Evolutionary conservation across 2,797 vertebrate species (phyloP).

Genomic region (Neosalanx taihuensis): DNA sequence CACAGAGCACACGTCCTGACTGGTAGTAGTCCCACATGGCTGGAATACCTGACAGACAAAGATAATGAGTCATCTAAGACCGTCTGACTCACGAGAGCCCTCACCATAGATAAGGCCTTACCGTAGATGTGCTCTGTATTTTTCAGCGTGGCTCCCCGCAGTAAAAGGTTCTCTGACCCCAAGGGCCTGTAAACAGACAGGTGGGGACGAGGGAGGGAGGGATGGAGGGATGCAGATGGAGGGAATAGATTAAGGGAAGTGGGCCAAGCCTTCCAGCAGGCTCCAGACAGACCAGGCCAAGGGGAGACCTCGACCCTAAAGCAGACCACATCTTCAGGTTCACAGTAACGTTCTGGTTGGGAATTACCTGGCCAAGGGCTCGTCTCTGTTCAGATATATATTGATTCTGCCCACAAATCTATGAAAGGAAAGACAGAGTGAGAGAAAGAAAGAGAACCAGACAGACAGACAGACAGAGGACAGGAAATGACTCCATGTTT

Average conservation of each 20-base stretch:
- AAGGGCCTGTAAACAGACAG: conserved; percentile 76
- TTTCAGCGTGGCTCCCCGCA: conserved; percentile 93
- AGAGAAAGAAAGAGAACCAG: neutral
- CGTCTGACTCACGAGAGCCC: neutral
- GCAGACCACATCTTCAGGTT: conserved; percentile 38
- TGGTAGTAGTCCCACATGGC: no score
- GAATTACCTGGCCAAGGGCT: conserved; percentile 86
- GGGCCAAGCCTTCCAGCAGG: conserved; percentile 6
- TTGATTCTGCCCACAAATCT: conserved; percentile 96
- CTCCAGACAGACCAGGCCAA: neutral
- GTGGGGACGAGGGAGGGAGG: neutral
- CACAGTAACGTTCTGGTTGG: conserved; percentile 37
- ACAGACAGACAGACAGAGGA: conserved; percentile 22
- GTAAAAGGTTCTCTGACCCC: conserved; percentile 93
- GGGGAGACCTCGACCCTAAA: neutral
- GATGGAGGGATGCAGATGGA: no score
- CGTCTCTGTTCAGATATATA: conserved; percentile 85
- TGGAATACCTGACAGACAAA: no score
- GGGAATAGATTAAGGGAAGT: no score
- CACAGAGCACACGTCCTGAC: no score
- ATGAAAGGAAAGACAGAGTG: conserved; percentile 38
- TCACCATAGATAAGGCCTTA: conserved; percentile 88
- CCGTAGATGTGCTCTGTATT: conserved; percentile 92
- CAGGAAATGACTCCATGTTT: neutral
- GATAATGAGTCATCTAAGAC: no score